Evolutionary conservation across 1,140 invertebrate species (phyloP).

Genomic region (Lasioglossum albipes): DNA sequence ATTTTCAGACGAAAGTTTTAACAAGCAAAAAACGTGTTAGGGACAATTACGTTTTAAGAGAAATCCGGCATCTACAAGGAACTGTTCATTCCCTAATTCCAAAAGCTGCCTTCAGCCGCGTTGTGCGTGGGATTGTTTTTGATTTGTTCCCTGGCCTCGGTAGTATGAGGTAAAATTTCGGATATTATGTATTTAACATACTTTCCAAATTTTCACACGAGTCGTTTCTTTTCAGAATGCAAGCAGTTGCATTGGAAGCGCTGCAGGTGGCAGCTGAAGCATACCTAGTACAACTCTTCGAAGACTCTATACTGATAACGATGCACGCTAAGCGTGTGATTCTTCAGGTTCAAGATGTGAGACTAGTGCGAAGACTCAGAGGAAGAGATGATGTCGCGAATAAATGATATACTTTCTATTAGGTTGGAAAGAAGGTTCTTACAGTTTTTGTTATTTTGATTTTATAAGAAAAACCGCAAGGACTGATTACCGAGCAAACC

Average conservation of each 20-base stretch:
- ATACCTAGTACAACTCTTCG: constrained; percentile 88
- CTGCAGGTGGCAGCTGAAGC: constrained; percentile 87
- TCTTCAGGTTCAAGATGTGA: constrained; percentile 85
- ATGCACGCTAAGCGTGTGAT: constrained; percentile 88
- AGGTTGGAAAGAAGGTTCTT: too few species aligned
- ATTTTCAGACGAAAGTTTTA: not conserved
- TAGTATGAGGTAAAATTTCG: constrained; percentile 31
- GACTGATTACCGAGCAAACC: too few species aligned
- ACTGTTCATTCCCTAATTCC: constrained; percentile 64
- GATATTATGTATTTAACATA: not conserved
- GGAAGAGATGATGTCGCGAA: constrained; percentile 74
- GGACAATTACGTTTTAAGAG: constrained; percentile 30
- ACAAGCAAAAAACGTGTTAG: not conserved
- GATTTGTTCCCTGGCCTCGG: constrained; percentile 56
- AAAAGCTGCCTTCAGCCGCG: constrained; percentile 59
- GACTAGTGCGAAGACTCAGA: constrained; percentile 73
- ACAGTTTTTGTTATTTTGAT: too few species aligned
- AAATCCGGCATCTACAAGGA: constrained; percentile 62
- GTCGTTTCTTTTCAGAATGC: constrained; percentile 75
- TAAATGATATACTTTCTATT: constrained; percentile 49
- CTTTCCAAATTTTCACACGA: not conserved
- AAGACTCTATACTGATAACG: constrained; percentile 86
- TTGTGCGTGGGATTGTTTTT: constrained; percentile 61
- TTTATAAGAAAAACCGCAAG: too few species aligned
- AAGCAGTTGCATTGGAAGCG: constrained; percentile 80